A percentile compares a stretch with the other conserved stretches of the same genome.
These are phyloP conservation scores for Heterocephalus glaber DNA, from an alignment of 2,113 vertebrate species.

Conservation along the genomic window DNA sequence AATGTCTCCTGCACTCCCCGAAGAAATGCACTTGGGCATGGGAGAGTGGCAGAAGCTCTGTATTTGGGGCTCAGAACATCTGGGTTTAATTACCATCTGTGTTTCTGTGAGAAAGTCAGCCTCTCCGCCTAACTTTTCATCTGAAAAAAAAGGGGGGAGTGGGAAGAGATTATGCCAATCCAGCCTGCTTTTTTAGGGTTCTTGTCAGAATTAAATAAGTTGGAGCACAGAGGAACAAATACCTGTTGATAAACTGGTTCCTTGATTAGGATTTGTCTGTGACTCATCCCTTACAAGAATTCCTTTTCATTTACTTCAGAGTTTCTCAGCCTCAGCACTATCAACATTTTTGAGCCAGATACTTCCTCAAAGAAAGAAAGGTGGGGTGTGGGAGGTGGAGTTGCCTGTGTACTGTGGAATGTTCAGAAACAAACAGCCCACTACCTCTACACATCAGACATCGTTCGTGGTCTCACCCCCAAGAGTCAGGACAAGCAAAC, in stretches of 20 bases:
- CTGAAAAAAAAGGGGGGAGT: not conserved
- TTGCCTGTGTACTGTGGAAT: not conserved
- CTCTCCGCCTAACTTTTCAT: conserved; percentile 50
- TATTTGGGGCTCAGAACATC: conserved; percentile 66
- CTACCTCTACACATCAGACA: not conserved
- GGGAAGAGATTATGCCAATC: not conserved
- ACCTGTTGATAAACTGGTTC: conserved; percentile 58
- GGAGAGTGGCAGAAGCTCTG: conserved; percentile 41
- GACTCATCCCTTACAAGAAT: conserved; percentile 48
- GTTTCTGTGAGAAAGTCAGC: conserved; percentile 68
- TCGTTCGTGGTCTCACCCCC: not conserved
- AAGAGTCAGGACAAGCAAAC: not conserved
- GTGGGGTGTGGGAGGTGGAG: not conserved
- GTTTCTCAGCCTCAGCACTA: not conserved
- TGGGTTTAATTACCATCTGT: conserved; percentile 73
- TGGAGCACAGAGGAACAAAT: not conserved
- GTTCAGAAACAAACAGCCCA: not conserved
- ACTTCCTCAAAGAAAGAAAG: not conserved
- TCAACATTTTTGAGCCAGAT: conserved; percentile 20
- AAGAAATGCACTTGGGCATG: conserved; percentile 44
- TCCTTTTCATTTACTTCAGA: conserved; percentile 51
- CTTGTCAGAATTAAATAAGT: conserved; percentile 18
- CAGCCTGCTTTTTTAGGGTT: not conserved
- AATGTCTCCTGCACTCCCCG: conserved; percentile 21
- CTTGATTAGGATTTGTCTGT: conserved; percentile 28